Percentiles rank a stretch among this genome's conserved stretches.
Evolutionary conservation across 2,113 vertebrate species (phyloP).

Genomic region (Cyphomyrus plagiostoma): DNA sequence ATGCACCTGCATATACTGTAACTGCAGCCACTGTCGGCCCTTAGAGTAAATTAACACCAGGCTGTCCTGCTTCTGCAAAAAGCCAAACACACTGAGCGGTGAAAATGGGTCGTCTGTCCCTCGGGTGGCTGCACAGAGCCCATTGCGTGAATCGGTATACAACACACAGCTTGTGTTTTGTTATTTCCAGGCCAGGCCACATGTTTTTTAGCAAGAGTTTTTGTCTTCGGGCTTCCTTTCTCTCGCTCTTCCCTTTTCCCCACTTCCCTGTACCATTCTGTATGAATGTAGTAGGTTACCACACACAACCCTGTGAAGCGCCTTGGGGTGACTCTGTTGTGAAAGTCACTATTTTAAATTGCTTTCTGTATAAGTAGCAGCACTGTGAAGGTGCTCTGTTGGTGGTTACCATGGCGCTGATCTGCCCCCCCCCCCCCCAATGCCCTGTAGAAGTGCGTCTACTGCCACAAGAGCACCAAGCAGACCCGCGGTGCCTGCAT

Average conservation of each 20-base stretch:
- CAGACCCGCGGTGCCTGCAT: conserved; percentile 79
- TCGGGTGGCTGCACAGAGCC: not conserved
- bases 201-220: not conserved
- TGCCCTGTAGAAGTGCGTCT: conserved; percentile 77
- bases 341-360: no score
- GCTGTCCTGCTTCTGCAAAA: not conserved
- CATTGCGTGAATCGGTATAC: not conserved
- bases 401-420: not conserved
- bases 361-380: not conserved
- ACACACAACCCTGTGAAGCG: not conserved
- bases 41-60: not conserved
- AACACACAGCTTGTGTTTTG: not conserved
- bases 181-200: not conserved
- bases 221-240: not conserved
- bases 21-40: not conserved
- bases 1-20: not conserved
- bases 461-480: conserved; percentile 73
- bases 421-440: not conserved
- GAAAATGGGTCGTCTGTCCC: no score
- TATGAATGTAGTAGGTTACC: not conserved
- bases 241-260: not conserved
- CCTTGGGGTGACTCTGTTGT: not conserved
- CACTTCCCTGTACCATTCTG: not conserved
- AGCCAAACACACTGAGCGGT: no score
- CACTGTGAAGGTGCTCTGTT: not conserved